Conservation (phyloP, 2,113 vertebrate species). For the Aegithalos caudatus region DNA sequence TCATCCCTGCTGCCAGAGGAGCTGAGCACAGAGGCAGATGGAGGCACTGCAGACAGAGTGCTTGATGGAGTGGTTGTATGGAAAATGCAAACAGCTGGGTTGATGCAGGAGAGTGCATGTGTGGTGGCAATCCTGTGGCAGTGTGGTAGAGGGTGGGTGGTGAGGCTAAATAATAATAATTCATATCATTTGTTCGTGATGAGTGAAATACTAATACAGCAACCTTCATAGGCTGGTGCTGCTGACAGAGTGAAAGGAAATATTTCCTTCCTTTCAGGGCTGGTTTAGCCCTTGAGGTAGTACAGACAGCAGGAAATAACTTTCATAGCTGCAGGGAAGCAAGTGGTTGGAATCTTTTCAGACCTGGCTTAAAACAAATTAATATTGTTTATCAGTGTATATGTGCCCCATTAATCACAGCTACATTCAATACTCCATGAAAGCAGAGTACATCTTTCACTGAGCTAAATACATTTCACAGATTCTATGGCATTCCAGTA, state of each 20-base stretch:
- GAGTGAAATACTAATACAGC: conserved; percentile 15
- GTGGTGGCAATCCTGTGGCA: background rate
- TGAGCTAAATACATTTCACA: background rate
- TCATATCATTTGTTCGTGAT: background rate
- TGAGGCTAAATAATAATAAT: background rate
- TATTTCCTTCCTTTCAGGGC: conserved; percentile 31
- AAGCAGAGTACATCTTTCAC: conserved; percentile 53
- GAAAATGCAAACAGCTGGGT: background rate
- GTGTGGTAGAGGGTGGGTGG: background rate
- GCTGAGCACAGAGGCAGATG: background rate
- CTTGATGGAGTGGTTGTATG: background rate
- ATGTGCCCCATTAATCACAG: conserved; percentile 57
- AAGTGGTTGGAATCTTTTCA: conserved; percentile 42
- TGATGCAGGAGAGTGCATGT: background rate
- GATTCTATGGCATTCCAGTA: background rate
- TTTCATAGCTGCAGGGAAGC: conserved; percentile 33
- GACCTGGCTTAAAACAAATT: conserved; percentile 55
- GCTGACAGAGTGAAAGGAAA: background rate
- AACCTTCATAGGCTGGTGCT: background rate
- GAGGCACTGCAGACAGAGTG: background rate
- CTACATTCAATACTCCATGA: conserved; percentile 31
- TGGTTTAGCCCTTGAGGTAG: conserved; percentile 30
- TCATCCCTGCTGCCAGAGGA: background rate
- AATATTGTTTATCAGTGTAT: conserved; percentile 58
- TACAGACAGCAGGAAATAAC: conserved; percentile 42